Conservation (phyloP, 2,888 invertebrate genomes). For the Torymus tubicola region DNA sequence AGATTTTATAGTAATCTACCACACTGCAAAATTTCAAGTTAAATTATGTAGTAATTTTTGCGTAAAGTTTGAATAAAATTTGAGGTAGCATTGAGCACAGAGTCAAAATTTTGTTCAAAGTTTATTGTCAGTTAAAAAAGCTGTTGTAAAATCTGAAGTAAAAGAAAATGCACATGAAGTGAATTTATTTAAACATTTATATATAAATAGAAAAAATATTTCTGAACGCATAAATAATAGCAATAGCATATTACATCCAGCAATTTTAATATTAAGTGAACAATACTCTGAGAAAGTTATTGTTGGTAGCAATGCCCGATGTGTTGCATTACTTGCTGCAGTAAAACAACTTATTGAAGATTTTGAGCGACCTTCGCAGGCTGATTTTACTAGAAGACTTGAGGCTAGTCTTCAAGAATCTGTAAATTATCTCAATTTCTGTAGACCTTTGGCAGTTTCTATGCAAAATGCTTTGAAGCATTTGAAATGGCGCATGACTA, state of each 20-base stretch:
- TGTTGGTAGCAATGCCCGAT: constrained; percentile 92
- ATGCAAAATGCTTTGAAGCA: constrained; percentile 93
- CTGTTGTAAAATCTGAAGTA: constrained; percentile 72
- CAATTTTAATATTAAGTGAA: constrained; percentile 87
- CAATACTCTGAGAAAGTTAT: constrained; percentile 88
- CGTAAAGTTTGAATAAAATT: too few relatives aligned
- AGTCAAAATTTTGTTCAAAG: too few relatives aligned
- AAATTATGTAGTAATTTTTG: too few relatives aligned
- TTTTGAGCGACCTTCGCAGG: constrained; percentile 88
- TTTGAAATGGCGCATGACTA: constrained; percentile 85
- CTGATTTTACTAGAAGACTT: constrained; percentile 90
- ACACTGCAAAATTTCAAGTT: too few relatives aligned
- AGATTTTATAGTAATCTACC: too few relatives aligned
- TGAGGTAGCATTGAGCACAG: too few relatives aligned
- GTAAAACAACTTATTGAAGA: constrained; percentile 87
- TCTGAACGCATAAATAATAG: constrained; percentile 67
- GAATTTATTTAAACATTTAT: constrained; percentile 85
- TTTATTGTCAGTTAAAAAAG: constrained; percentile 66
- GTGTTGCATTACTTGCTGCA: constrained; percentile 88
- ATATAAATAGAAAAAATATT: constrained; percentile 78
- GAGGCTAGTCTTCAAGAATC: constrained; percentile 85
- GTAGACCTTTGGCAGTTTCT: constrained; percentile 90
- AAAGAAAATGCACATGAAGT: constrained; percentile 78
- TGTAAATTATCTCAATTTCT: constrained; percentile 85
- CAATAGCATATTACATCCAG: constrained; percentile 84